Base-by-base conservation (phyloP, 2,888 invertebrate genomes). In the Hymenopus coronatus region DNA sequence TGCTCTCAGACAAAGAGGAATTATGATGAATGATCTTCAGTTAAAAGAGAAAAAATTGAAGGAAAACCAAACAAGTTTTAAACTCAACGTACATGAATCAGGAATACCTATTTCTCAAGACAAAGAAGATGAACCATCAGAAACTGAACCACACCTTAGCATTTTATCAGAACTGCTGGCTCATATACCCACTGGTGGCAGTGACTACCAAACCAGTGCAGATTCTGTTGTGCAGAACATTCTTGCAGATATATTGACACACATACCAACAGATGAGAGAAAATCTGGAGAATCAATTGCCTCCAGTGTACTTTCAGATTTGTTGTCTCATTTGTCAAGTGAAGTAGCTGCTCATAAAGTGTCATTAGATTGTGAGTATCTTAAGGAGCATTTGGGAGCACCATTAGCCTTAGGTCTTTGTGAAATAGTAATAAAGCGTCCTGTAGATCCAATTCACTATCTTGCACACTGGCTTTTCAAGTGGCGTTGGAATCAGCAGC, bases 381-480 rank as follows among this genome's bases (percentile, higher is more conserved):
- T 90, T 15, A 90, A 90, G 81, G 85, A 86, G 25, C 88, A 90
- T 83, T 70, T 90, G 20, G 90, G 90, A 40, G 28, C 54, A 86
- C 93, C 94, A 2, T 91, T 94, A 88, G 92, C 93, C 46, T 91
- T 94, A 88, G 94, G 93, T 8, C 90, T 94, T 88, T 93, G 93
- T 3, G 94, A 94, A 91, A 93, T 94, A 84, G 92, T 93, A 1
- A 92, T 93, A 0, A 93, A 93, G 90, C 93, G 93, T 90, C 94
- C 94, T 3, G 90, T 91, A 85, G 94, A 94, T 91, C 94, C 94
- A 0, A 93, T 94, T n/a, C 93, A 93, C 91, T 94, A 94, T 90
- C 91, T 94, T 40, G 94, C 93, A 6, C 94, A 94, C 90, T 94
- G 94, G 94, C 91, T 94, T n/a, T 92, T 94, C 89, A 93, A 94